Conservation (phyloP, 2,113 vertebrate species). For the Eulacestoma nigropectus region DNA sequence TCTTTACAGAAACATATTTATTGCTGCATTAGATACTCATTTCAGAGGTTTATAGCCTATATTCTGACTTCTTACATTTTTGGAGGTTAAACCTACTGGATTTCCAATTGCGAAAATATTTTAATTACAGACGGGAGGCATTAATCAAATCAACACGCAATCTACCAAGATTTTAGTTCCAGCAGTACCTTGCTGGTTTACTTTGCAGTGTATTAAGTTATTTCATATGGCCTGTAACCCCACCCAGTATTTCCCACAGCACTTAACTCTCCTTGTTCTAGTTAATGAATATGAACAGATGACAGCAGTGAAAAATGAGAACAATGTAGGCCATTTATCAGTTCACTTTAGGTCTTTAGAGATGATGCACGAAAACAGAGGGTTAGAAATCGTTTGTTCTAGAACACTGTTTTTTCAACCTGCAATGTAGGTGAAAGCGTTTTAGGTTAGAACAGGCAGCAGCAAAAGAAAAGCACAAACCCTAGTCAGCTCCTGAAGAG, state of each 20-base stretch:
- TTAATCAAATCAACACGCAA: background rate
- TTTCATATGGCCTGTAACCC: background rate
- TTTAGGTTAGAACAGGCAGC: background rate
- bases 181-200: background rate
- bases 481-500: background rate
- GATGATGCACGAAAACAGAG: background rate
- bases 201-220: background rate
- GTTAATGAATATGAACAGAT: background rate
- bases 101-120: background rate
- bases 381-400: background rate
- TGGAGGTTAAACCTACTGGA: background rate
- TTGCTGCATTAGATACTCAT: background rate
- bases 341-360: background rate
- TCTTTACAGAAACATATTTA: background rate
- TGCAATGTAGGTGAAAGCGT: background rate
- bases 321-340: background rate
- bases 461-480: background rate
- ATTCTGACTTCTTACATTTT: background rate
- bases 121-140: background rate
- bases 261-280: background rate
- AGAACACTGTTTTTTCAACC: background rate
- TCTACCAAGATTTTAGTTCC: background rate
- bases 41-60: background rate
- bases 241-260: background rate
- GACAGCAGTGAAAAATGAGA: background rate